Conservation (phyloP, 23 tunicate species). For the Phallusia fumigata region DNA sequence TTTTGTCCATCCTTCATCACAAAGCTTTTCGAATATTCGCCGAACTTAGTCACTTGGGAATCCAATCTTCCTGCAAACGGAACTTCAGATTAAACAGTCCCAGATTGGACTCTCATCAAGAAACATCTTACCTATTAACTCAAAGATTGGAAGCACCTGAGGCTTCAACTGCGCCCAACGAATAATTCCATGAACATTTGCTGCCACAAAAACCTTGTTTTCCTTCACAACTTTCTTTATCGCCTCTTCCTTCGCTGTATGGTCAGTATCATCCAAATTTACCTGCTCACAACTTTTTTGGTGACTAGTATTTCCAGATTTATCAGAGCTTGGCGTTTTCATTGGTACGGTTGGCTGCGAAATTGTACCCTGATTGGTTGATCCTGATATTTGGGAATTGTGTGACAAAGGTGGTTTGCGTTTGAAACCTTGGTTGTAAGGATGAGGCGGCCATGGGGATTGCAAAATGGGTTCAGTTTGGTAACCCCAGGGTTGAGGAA, state of each 20-base stretch:
- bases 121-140: slow-evolving; percentile 10
- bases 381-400: too few species aligned
- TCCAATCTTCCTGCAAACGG: slow-evolving; percentile 3
- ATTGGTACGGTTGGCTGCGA: too few species aligned
- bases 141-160: background rate
- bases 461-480: background rate
- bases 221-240: background rate
- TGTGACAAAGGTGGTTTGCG: too few species aligned
- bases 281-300: too few species aligned
- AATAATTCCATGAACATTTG: slow-evolving; percentile 10
- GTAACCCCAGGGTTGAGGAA: background rate
- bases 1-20: slow-evolving; percentile 21
- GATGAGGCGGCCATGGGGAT: background rate
- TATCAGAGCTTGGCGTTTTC: too few species aligned
- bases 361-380: too few species aligned
- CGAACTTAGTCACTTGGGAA: background rate
- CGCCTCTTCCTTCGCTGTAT: background rate
- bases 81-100: background rate
- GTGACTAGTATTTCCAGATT: too few species aligned
- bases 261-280: too few species aligned
- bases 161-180: background rate
- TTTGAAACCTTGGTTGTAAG: too few species aligned
- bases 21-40: slow-evolving; percentile 22
- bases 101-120: background rate
- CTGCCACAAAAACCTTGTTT: slow-evolving; percentile 12